These are phyloP conservation scores for Mustelus asterias DNA, from an alignment of 2,113 vertebrate genomes.

Conservation along the genomic window DNA sequence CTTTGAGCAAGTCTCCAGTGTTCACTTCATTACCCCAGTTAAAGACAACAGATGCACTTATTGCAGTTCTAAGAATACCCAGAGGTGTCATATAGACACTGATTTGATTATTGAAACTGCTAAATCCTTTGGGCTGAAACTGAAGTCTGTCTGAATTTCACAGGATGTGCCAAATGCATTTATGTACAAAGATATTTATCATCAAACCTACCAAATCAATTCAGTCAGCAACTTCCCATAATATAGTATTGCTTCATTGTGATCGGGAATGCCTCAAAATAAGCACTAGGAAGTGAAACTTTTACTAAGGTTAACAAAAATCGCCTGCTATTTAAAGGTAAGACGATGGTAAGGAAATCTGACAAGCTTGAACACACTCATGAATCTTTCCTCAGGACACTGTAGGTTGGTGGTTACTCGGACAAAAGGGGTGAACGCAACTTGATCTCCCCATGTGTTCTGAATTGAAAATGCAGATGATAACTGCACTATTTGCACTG, in stretches of 20 bases:
- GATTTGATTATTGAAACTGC: slow-evolving; percentile 10
- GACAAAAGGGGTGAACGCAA: not conserved
- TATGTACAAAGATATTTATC: not conserved
- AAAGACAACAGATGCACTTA: slow-evolving; percentile 31
- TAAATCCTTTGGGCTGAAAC: slow-evolving; percentile 20
- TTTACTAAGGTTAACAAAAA: not conserved
- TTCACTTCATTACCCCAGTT: slow-evolving; percentile 21
- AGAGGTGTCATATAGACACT: not conserved
- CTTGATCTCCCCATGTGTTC: not conserved
- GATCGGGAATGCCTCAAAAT: not conserved
- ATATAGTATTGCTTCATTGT: not conserved
- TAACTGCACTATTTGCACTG: too few relatives aligned
- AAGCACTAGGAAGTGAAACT: not conserved
- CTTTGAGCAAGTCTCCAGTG: not conserved
- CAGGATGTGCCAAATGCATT: not conserved
- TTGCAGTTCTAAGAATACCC: not conserved
- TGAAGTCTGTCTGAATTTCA: slow-evolving; percentile 13
- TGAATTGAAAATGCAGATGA: not conserved
- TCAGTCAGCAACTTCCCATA: not conserved
- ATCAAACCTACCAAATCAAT: not conserved
- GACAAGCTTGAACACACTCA: not conserved
- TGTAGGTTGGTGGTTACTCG: not conserved
- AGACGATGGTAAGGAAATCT: not conserved
- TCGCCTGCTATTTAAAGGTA: not conserved
- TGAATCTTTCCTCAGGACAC: not conserved